Base-by-base conservation (phyloP, 2,113 vertebrate species). In the Malurus alboscapulatus region DNA sequence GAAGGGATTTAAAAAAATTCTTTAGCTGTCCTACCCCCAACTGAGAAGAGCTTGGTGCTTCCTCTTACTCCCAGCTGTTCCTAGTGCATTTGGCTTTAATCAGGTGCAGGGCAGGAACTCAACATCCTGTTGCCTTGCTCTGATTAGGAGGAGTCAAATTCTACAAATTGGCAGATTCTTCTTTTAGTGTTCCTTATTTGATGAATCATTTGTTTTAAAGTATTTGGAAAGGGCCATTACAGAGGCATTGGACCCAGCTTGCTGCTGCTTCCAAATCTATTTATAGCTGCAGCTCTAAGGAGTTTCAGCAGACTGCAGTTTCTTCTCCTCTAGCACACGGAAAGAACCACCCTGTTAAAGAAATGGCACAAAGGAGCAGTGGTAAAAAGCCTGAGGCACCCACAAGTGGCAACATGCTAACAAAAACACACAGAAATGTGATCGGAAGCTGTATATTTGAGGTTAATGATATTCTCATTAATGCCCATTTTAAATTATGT, bases 91-190 rank as follows among this genome's bases (percentile, higher is more conserved):
- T 98, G 98, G 98, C 98, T 98, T 98, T 98, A 98, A 99, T 99
- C 98, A 98, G 98, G 98, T 98, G 96, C 96, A 98, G 98, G 97
- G 97, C 98, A 98, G 98, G 98, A 98, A 98, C 98, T 98, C 97
- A 92, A 98, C 98, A 98, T 99, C 98, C 99, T 99, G 98, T 98
- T 98, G 97, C 97, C 96, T 96, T 95, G 96, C 98, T 98, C 98
- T 99, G 98, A 99, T 99, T 98, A 98, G 97, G 98, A 98, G 98
- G 97, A 98, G 98, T 98, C 97, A 98, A 95, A 98, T 98, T 98
- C 97, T 98, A 98, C 98, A 98, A 97, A 98, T 98, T 97, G 97
- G 97, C 98, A 97, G 94, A 97, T 98, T 98, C 98, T 98, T 96
- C 98, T 97, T 96, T 97, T 97, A 95, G 94, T 94, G 95, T 96